phyloP scores from a whole-genome alignment of 2,888 invertebrate species.

The Nomada lathburiana region DNA sequence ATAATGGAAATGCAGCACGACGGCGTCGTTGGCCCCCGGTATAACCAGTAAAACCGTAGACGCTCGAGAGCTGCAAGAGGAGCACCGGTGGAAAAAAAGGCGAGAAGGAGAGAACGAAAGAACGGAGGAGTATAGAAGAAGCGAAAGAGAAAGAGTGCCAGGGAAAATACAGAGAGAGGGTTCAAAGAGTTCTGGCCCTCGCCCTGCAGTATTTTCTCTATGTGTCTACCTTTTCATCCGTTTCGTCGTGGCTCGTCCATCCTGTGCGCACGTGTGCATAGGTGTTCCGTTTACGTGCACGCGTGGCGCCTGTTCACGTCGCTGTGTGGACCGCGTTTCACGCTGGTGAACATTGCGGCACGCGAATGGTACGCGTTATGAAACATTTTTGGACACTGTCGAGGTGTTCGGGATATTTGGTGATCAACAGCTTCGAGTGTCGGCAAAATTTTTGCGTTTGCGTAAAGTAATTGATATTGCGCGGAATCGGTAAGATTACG shows the following conservation, averaged over 20 bases:
- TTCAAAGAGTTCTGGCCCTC: constrained; percentile 76
- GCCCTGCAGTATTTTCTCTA: constrained; percentile 67
- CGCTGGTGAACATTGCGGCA: constrained; percentile 26
- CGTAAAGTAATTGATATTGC: too few species aligned
- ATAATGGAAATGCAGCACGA: constrained; percentile 71
- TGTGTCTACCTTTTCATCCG: constrained; percentile 73
- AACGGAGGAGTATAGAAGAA: constrained; percentile 37
- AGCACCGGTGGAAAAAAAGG: constrained; percentile 24
- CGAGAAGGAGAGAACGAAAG: constrained; percentile 29
- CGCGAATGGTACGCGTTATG: too few species aligned
- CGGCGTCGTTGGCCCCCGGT: constrained; percentile 58
- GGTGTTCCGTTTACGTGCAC: not conserved
- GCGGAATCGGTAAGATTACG: too few species aligned
- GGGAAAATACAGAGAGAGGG: constrained; percentile 65
- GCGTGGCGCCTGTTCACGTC: not conserved
- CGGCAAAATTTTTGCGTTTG: too few species aligned
- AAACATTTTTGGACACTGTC: too few species aligned
- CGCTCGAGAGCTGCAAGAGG: constrained; percentile 35
- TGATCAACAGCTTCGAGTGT: too few species aligned
- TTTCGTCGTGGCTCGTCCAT: constrained; percentile 42
- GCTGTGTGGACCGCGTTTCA: not conserved
- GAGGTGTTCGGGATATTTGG: too few species aligned
- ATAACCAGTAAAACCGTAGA: constrained; percentile 60
- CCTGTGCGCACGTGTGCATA: constrained; percentile 3
- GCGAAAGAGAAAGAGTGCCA: constrained; percentile 51